Evolutionary conservation across 2,888 invertebrate genomes (phyloP).

Genomic region (Pecten maximus): DNA sequence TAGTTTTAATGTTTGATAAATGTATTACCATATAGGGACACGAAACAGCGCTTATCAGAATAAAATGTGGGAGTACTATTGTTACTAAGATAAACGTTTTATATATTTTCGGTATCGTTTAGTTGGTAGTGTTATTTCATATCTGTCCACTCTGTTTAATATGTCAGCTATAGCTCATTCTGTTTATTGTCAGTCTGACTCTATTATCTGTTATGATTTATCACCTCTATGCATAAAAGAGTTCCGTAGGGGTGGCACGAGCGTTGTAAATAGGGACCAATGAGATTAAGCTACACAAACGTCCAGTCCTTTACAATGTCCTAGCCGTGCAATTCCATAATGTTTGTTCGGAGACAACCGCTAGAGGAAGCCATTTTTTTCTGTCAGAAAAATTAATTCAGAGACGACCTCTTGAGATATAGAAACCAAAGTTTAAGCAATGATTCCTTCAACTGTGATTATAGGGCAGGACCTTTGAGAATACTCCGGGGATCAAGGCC

Average conservation of each 20-base stretch:
- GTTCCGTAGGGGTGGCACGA: slow-evolving; percentile 28
- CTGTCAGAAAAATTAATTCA: not conserved
- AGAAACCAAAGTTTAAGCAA: not conserved
- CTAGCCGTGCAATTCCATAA: slow-evolving; percentile 11
- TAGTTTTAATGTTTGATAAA: no score
- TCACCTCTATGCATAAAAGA: not conserved
- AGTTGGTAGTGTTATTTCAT: not conserved
- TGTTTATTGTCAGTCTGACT: not conserved
- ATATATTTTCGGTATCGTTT: no score
- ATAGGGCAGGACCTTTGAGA: not conserved
- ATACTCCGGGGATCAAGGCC: not conserved
- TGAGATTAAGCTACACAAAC: not conserved
- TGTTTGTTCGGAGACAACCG: slow-evolving; percentile 19
- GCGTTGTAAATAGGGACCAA: slow-evolving; percentile 10
- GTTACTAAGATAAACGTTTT: no score
- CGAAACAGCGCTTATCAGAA: no score
- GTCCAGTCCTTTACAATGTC: not conserved
- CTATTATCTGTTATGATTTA: not conserved
- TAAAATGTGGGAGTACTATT: no score
- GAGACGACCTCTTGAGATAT: not conserved
- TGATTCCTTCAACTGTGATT: slow-evolving; percentile 22
- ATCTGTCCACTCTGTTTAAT: not conserved
- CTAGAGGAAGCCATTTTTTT: not conserved
- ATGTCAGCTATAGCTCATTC: not conserved
- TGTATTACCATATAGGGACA: no score